phyloP scores from a whole-genome alignment of 2,797 vertebrate species.

The Gastrophryne carolinensis region DNA sequence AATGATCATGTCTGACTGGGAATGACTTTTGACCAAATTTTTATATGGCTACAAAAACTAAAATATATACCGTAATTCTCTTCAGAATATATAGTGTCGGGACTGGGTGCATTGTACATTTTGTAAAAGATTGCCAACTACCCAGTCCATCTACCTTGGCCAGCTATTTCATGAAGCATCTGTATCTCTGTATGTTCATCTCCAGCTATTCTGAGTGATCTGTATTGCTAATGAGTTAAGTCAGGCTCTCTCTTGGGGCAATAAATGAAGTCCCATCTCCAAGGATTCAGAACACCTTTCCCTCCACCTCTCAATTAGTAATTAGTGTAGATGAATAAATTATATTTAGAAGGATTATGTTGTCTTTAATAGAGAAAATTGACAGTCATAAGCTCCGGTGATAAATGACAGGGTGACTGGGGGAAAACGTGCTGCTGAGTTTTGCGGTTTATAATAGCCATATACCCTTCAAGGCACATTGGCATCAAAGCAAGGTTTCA shows the following conservation, averaged over 20 bases:
- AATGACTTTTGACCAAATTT: too few species aligned
- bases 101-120: too few species aligned
- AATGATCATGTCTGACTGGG: too few species aligned
- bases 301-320: conserved; percentile 45
- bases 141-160: not conserved
- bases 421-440: not conserved
- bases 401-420: conserved; percentile 35
- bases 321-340: conserved; percentile 50
- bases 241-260: not conserved
- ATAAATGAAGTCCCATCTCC: not conserved
- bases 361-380: conserved; percentile 49
- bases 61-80: too few species aligned
- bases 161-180: not conserved
- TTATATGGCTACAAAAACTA: too few species aligned
- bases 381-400: conserved; percentile 39
- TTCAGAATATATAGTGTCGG: too few species aligned
- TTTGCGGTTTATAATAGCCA: not conserved
- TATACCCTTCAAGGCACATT: conserved; percentile 14
- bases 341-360: conserved; percentile 51
- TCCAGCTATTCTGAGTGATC: not conserved
- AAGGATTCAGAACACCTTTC: conserved; percentile 7
- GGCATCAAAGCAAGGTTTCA: conserved; percentile 11
- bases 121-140: too few species aligned
- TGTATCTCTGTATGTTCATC: not conserved
- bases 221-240: conserved; percentile 26